Evolutionary conservation across 1,140 invertebrate species (phyloP), one percentile per base, ranked within the genome.

Genomic region (Gryllus bimaculatus): DNA sequence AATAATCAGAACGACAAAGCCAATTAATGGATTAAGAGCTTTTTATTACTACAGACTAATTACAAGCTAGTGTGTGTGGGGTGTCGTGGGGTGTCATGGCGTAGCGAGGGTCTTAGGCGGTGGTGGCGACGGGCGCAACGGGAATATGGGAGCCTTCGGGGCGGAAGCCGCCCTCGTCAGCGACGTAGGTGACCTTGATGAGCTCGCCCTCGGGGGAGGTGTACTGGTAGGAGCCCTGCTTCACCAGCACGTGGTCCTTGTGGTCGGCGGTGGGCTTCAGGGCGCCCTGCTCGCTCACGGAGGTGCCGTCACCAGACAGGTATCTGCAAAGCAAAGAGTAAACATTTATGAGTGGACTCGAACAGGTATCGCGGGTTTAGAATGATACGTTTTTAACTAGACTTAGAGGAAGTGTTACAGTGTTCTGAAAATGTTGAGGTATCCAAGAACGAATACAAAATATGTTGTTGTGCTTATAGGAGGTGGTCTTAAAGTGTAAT

Each of bases 131-230:
- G 8, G 87, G 87, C 26, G 83, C 81, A 73, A 81, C 82, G 8
- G 87, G 87, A 21, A 88, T 82, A 82, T 87, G 86, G 13, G 84
- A 83, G 20, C 85, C 85, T 12, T 83, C 81, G 2, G 83, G 83
- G 15, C 84, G 82, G 81, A 83, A 84, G 13, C 86, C 86, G 39
- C 84, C 82, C 8, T 84, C 82, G 39, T 85, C 86, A 48, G 85
- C 84, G 10, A 81, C 82, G 81, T 85, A 87, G 3, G 81, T 83
- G 18, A 88, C 78, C 7, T 83, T 84, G 74, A 88, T 84, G 20
- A 83, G 84, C 47, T 86, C 83, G 48, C 89, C 89, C 48, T 89
- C 87, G 10, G 88, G 86, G 49, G 86, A 84, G 0, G 85, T 86
- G 81, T 88, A 90, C 49, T 85, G 85, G 80, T 84, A 85, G 7